Evolutionary conservation across 2,797 vertebrate species (phyloP), one percentile per base, ranked within the genome.

Genomic region (Centropyge bicolor): DNA sequence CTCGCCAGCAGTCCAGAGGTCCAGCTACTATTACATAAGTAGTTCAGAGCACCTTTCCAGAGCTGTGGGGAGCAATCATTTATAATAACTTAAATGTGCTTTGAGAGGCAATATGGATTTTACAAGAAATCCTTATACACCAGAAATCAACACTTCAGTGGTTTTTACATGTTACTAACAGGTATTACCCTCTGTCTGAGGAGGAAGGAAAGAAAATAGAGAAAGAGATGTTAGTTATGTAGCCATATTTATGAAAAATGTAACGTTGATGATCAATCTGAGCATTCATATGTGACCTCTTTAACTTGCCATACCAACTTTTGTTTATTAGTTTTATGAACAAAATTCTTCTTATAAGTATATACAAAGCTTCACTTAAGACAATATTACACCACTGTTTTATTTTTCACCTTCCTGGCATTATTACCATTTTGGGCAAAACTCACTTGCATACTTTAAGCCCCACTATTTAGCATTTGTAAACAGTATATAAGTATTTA

Each of bases 71-170:
- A 75, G 56, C 56, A 76, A 83, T 90, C 40, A 63, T 85, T 77
- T 81, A 64, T 75, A 86, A 82, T 78, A 68, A 67, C 71, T 81
- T 76, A 78, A 83, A 87, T 61, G 56, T 59, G 65, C 55, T 74
- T 46, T 45, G 64, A 75, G 56, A 63, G 55, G 24, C 55, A 19
- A 56, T 36, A 13, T 51, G 27, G 68, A 67, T 49, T 70, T 70
- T n/a, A 72, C 52, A 55, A 41, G 40, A 62, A 66, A 60, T 59
- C 60, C 65, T 41, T 38, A 8, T 22, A 63, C 36, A 59, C 8
- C 8, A 55, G 36, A 67, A 70, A 73, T 43, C 46, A 49, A 54
- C 54, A 40, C 24, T 49, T 46, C 12, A 7, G 41, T 38, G 6
- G 27, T 7, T 20, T 48, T 43, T 6, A 22, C 12, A 7, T 36